phyloP scores from a whole-genome alignment of 2,888 invertebrate genomes.

The Drosophila multiciliata region DNA sequence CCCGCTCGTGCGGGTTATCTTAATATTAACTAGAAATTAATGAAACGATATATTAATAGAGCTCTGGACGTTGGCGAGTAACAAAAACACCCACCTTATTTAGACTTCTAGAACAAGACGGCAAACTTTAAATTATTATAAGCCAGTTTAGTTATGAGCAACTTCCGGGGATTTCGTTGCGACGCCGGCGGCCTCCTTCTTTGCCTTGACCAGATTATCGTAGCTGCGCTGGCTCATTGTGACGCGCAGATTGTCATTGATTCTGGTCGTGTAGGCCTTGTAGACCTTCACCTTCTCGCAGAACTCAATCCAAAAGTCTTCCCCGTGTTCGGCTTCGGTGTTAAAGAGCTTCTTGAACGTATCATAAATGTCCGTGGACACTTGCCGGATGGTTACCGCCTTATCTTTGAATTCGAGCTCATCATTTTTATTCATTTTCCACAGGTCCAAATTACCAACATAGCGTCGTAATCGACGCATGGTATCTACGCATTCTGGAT shows the following conservation, averaged over 20 bases:
- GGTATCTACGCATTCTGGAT: slow-evolving; percentile 92
- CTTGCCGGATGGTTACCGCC: slow-evolving; percentile 89
- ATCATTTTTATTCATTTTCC: slow-evolving; percentile 89
- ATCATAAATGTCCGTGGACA: slow-evolving; percentile 87
- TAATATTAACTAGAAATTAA: slow-evolving; percentile 40
- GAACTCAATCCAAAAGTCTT: slow-evolving; percentile 91
- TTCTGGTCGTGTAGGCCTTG: slow-evolving; percentile 88
- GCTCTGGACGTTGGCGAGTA: too few species aligned
- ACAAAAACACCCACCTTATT: slow-evolving; percentile 36
- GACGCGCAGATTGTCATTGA: slow-evolving; percentile 84
- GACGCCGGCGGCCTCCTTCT: slow-evolving; percentile 34
- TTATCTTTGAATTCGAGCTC: slow-evolving; percentile 88
- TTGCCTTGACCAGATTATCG: slow-evolving; percentile 64
- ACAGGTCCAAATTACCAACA: slow-evolving; percentile 91
- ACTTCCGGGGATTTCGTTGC: slow-evolving; percentile 7
- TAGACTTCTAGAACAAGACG: slow-evolving; percentile 28
- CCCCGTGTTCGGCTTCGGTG: slow-evolving; percentile 85
- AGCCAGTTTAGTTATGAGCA: slow-evolving; percentile 23
- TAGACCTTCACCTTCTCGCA: slow-evolving; percentile 89
- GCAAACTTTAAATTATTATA: not conserved
- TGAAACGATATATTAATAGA: not conserved
- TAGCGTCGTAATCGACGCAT: slow-evolving; percentile 91
- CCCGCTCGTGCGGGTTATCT: slow-evolving; percentile 18
- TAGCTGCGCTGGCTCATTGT: slow-evolving; percentile 78
- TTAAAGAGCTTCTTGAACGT: slow-evolving; percentile 87